A percentile compares a stretch with the other conserved stretches of the same genome.
These are phyloP conservation scores for Catostylus mosaicus DNA, from an alignment of 30 jellyfish, hydroid and myxozoan species.

Conservation along the genomic window DNA sequence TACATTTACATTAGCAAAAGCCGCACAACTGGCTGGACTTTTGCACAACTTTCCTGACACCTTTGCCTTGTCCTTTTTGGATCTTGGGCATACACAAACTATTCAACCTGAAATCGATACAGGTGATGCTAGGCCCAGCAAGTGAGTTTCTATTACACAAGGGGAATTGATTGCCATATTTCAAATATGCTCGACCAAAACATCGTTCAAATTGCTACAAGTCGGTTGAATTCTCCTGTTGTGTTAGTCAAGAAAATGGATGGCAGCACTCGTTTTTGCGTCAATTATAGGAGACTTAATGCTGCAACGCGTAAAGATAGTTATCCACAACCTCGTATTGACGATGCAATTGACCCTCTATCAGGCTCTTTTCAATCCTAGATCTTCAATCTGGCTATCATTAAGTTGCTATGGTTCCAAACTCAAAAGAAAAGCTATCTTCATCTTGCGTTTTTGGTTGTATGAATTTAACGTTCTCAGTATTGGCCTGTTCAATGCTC, in stretches of 20 bases:
- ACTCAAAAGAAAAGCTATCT: constrained; percentile 46
- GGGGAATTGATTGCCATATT: constrained; percentile 13
- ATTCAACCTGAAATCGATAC: constrained; percentile 36
- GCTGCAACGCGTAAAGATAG: constrained; percentile 58
- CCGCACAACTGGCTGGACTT: constrained; percentile 2
- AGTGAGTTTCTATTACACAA: constrained; percentile 14
- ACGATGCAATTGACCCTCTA: constrained; percentile 48
- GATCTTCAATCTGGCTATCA: constrained; percentile 53
- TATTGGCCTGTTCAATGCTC: constrained; percentile 48
- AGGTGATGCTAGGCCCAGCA: constrained; percentile 35
- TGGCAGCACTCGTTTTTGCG: constrained; percentile 63
- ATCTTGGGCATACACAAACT: constrained; percentile 18
- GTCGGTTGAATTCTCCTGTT: constrained; percentile 75
- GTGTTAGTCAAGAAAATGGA: constrained; percentile 67
- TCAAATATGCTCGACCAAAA: constrained; percentile 40
- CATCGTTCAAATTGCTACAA: constrained; percentile 22
- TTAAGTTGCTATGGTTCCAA: constrained; percentile 46
- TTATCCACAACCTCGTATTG: constrained; percentile 46
- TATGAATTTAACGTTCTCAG: constrained; percentile 54
- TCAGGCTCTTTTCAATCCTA: constrained; percentile 33
- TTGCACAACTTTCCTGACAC: background rate
- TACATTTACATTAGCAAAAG: background rate
- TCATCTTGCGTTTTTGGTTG: constrained; percentile 37
- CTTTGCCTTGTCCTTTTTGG: constrained; percentile 20
- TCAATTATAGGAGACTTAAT: constrained; percentile 43